These are phyloP conservation scores for Thalassaphorura encarpata DNA, from an alignment of 1,140 invertebrate species.

Conservation along the genomic window DNA sequence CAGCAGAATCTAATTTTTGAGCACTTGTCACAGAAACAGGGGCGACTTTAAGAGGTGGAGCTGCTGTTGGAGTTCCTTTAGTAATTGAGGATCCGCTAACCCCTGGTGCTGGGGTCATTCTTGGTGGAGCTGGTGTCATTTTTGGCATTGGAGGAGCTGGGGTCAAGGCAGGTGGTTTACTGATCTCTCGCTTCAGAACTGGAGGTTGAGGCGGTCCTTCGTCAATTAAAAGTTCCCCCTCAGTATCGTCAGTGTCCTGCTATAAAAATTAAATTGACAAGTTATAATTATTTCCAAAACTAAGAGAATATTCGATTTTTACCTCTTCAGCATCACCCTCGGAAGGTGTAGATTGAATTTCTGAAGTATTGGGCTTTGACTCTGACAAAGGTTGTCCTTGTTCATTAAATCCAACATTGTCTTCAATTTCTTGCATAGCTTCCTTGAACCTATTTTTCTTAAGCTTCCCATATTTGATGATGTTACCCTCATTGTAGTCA, in stretches of 20 bases:
- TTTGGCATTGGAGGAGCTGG: too few species aligned
- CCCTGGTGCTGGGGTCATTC: background rate
- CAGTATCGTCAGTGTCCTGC: constrained; percentile 40
- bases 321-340: constrained; percentile 12
- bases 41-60: background rate
- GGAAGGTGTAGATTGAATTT: background rate
- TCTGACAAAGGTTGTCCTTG: too few species aligned
- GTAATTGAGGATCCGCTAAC: background rate
- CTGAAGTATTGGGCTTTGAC: too few species aligned
- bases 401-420: constrained; percentile 41
- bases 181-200: constrained; percentile 1
- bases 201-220: constrained; percentile 40
- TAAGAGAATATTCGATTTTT: too few species aligned
- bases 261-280: too few species aligned
- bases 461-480: constrained; percentile 53
- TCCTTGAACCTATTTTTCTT: constrained; percentile 56
- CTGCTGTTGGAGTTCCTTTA: constrained; percentile 1
- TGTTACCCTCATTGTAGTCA: constrained; percentile 47
- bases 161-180: constrained; percentile 2
- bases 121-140: too few species aligned
- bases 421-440: constrained; percentile 53
- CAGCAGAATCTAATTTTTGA: too few species aligned
- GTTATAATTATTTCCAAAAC: too few species aligned
- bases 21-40: too few species aligned
- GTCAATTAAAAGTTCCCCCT: constrained; percentile 49